Base-by-base conservation (phyloP, 2,113 vertebrate genomes). In the Cottus gobio region DNA sequence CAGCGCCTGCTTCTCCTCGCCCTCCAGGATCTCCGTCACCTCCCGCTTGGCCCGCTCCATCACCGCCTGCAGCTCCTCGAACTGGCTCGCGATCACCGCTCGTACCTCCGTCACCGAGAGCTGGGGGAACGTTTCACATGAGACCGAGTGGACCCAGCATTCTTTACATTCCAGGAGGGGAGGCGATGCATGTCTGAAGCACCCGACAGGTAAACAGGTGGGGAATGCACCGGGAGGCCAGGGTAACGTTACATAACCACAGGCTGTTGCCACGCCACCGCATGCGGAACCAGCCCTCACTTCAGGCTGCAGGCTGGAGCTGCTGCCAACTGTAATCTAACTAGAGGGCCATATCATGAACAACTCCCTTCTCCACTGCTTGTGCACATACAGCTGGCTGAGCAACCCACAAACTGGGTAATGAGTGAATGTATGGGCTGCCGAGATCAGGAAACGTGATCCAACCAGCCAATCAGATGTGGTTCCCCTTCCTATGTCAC, bases 31-130 rank as follows among this genome's bases (percentile, higher is more conserved):
- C 69, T 95, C 93, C 7, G 84, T 86, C 84, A 95, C 94, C 4
- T 95, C 94, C 0, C 64, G 61, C 77, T 95, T 93, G 8, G 94
- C 95, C 80, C 87, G 87, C 87, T 95, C 94, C 86, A 96, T 79
- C 0, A 91, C 92, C 0, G 79, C 91, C 7, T 94, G 88, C 76
- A 97, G 95, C 12, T 89, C 85, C 42, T 90, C 87, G 13, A 97
- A 97, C 90, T 96, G 95, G 79, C 86, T 86, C 34, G 95, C 91
- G 0, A 96, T 94, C 54, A 93, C 92, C 0, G 6, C 82, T 3
- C 93, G 96, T 0, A 96, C 95, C 50, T 96, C 96, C 0, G 85
- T 91, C 84, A 97, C 95, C 0, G 96, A 97, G 18, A 90, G 90
- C 96, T 97, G 84, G 1, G 30, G 84, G 3, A n/a, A n/a, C n/a